phyloP scores from a whole-genome alignment of 2,888 invertebrate species.

The Drosophila mimica region DNA sequence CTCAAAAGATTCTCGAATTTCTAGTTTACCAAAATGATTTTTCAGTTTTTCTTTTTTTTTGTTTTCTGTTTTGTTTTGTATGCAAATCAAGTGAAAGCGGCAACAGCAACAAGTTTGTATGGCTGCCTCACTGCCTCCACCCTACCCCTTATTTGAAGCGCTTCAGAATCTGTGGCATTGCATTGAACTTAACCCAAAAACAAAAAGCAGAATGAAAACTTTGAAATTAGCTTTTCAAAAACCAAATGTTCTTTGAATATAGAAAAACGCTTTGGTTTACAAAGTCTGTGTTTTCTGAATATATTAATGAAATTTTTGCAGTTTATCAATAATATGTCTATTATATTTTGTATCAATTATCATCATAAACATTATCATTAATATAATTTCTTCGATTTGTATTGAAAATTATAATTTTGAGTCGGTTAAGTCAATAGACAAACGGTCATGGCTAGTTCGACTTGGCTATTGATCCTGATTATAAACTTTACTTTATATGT shows the following conservation, averaged over 20 bases:
- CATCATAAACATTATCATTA: no score
- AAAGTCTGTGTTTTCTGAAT: not conserved
- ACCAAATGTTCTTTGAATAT: not conserved
- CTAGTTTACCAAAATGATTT: slow-evolving; percentile 50
- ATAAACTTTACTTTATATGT: not conserved
- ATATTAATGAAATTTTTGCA: not conserved
- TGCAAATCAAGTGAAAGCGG: slow-evolving; percentile 81
- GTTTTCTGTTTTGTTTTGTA: slow-evolving; percentile 30
- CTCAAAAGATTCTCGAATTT: slow-evolving; percentile 46
- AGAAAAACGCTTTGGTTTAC: not conserved
- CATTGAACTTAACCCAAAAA: slow-evolving; percentile 54
- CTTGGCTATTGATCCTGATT: not conserved
- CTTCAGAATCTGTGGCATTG: slow-evolving; percentile 31
- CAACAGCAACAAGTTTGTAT: slow-evolving; percentile 51
- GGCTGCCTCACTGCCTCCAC: not conserved
- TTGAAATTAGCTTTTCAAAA: not conserved
- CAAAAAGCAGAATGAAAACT: not conserved
- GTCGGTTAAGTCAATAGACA: not conserved
- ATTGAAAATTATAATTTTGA: no score
- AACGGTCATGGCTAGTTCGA: not conserved
- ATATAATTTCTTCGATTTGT: no score
- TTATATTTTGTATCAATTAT: not conserved
- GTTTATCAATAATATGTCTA: not conserved
- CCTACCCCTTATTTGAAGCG: not conserved
- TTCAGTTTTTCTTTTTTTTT: slow-evolving; percentile 6